Base-by-base conservation (phyloP, 2,113 vertebrate genomes). In the Phodopus roborovskii region DNA sequence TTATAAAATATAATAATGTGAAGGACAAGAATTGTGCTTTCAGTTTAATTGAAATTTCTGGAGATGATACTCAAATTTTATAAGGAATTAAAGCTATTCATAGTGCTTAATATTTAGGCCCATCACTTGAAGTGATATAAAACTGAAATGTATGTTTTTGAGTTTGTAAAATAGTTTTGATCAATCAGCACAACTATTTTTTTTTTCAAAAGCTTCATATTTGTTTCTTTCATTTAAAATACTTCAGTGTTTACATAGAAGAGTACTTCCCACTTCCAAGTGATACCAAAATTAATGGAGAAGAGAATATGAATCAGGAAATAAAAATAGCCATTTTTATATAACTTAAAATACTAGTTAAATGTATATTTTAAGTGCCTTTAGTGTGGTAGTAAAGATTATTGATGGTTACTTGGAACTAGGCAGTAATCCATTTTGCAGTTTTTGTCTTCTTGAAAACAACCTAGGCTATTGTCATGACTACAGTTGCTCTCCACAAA, bases 31-130 rank as follows among this genome's bases (percentile, higher is more conserved):
- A 74, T 16, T 81, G 24, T 89, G 1, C 20, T 75, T 85, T 88
- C 4, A 77, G 39, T 90, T 68, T 91, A n/a, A 75, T 58, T 93
- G n/a, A 87, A 81, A 92, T 90, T 81, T 82, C 50, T 94, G 7
- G 12, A 53, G 22, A 95, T 48, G 26, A 87, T 5, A 11, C 24
- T 89, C 16, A 84, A 74, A 0, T 45, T 58, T 85, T 62, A 4
- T 90, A 5, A 83, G n/a, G 3, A 62, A 84, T 45, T 86, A 73
- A 48, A 96, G 50, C 1, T 82, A 1, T 74, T 33, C 26, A n/a
- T 74, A 36, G 83, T 42, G 45, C 78, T 87, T 89, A 87, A 73
- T 84, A 1, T 79, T 53, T 50, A 56, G 0, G 0, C 36, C 2
- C 26, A 74, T n/a, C 33, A 58, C 0, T 68, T 64, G 77, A 62